These are phyloP conservation scores for Bagarius yarrelli DNA, from an alignment of 2,113 vertebrate species.

Conservation along the genomic window DNA sequence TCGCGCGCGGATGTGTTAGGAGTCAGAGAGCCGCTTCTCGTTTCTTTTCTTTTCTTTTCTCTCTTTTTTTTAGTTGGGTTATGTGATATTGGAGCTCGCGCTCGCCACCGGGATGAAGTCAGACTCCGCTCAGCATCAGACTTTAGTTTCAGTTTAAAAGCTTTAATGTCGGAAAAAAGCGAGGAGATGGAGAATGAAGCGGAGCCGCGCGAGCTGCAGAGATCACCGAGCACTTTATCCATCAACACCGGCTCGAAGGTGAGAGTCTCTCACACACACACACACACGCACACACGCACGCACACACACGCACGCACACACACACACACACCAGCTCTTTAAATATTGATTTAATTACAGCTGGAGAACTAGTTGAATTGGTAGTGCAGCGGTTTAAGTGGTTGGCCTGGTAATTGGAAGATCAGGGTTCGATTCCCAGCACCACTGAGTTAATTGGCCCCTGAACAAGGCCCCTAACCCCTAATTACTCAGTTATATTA, in stretches of 20 bases:
- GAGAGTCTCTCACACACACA: constrained; percentile 48
- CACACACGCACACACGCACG: not conserved
- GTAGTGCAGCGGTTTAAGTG: too few relatives aligned
- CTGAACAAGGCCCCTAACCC: too few relatives aligned
- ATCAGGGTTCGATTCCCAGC: too few relatives aligned
- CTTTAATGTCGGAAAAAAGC: constrained; percentile 74
- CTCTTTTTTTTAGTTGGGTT: not conserved
- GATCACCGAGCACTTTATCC: constrained; percentile 71
- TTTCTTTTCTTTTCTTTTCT: not conserved
- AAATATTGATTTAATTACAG: too few relatives aligned
- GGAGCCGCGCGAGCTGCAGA: constrained; percentile 68
- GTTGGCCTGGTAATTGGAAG: too few relatives aligned
- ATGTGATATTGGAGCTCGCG: not conserved
- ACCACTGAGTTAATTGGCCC: too few relatives aligned
- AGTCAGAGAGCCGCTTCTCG: not conserved
- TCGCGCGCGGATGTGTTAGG: not conserved
- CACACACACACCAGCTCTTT: not conserved
- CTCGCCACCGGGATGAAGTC: not conserved
- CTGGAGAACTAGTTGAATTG: too few relatives aligned
- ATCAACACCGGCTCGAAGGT: constrained; percentile 80
- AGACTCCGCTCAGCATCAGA: not conserved
- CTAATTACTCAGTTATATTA: too few relatives aligned
- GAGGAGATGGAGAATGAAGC: constrained; percentile 79
- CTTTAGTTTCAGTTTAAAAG: not conserved
- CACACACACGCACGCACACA: not conserved